Conservation (phyloP, 2,797 vertebrate species). For the Amblyraja radiata region DNA sequence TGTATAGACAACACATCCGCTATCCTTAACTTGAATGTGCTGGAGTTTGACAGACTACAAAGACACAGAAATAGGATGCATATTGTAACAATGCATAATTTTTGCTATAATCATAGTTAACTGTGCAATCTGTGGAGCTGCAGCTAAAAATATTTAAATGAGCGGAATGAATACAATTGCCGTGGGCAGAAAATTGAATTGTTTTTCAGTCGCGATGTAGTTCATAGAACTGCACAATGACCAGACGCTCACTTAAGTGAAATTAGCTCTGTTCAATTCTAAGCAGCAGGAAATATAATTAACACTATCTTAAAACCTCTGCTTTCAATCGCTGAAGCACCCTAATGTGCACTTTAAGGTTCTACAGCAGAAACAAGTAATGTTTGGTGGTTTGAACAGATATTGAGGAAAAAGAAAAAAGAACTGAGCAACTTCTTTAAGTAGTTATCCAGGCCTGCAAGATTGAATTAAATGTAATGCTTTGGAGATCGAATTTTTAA, state of each 20-base stretch:
- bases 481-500: background rate
- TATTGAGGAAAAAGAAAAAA: background rate
- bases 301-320: background rate
- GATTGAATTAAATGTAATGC: background rate
- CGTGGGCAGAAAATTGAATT: conserved; percentile 11
- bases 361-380: background rate
- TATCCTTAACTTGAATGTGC: background rate
- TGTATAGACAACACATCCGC: background rate
- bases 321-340: background rate
- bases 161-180: background rate
- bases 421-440: background rate
- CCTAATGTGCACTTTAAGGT: background rate
- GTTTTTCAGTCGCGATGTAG: background rate
- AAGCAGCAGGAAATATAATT: background rate
- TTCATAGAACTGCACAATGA: background rate
- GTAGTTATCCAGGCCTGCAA: background rate
- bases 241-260: background rate
- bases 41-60: background rate
- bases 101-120: conserved; percentile 22
- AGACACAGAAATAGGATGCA: background rate
- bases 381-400: background rate
- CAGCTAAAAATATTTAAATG: conserved; percentile 19
- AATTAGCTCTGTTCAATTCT: background rate
- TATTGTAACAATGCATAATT: background rate
- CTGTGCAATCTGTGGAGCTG: background rate